Base-by-base conservation (phyloP, 2,888 invertebrate species). In the Hirtodrosophila confusa region DNA sequence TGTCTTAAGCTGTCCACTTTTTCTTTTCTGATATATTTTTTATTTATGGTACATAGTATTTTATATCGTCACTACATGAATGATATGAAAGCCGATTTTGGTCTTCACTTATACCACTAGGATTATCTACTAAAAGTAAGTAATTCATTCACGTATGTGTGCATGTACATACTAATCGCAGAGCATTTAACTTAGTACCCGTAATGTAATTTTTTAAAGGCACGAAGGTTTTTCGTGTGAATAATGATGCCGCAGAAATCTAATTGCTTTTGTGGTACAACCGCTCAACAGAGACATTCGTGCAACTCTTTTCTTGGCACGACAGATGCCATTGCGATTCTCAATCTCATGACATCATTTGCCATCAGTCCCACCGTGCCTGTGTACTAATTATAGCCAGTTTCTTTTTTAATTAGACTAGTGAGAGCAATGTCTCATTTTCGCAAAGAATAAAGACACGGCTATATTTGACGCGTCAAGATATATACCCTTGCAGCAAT, bases 261-360 rank as follows among this genome's bases (percentile, higher is more conserved):
- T 78, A 75, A 78, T 75, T 74, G 62, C 74, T 58, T 35, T 40
- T 29, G 44, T 49, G 41, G 31, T 62, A 53, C 11, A 41, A 23
- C 27, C 37, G 12, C 36, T 33, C 39, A 29, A 10, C 56, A 55
- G 55, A 60, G 53, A 66, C 45, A 63, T 74, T 78, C 78, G 69
- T 74, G 78, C 75, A 63, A 58, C 55, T 55, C 49, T 77, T 78
- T 68, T 62, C 78, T 78, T 58, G 53, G 48, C 66, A 74, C 75
- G 74, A 62, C 78, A 78, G 54, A 67, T 44, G 57, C 53, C 40
- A 27, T 40, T 54, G 41, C 39, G 54, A 63, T 47, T 51, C 65
- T 65, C 72, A 75, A 48, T 72, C 77, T 76, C 55, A 57, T 60
- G 49, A 72, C 73, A 66, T 73, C 51, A 39, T 45, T 65, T 39